A percentile compares a stretch with the other conserved stretches of the same genome.
These are phyloP conservation scores for Acanthosepion esculentum DNA, from an alignment of 2,888 invertebrate species.

Conservation along the genomic window DNA sequence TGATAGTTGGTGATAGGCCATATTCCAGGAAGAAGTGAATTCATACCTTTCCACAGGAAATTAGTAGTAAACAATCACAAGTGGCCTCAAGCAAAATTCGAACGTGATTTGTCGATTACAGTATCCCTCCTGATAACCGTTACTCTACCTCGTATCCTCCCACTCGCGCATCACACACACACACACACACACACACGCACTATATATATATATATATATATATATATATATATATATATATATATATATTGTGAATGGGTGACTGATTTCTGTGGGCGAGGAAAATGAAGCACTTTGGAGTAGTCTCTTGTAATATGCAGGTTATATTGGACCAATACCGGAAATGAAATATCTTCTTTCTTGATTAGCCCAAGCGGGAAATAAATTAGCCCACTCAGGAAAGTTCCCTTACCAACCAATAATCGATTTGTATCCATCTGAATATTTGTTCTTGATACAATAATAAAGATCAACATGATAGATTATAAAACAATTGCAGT, in stretches of 20 bases:
- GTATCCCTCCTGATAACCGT: too few relatives aligned
- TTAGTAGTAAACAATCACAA: too few relatives aligned
- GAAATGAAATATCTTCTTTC: constrained; percentile 6
- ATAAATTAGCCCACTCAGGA: background rate
- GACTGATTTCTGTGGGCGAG: background rate
- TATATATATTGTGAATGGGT: background rate
- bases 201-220: too few relatives aligned
- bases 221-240: too few relatives aligned
- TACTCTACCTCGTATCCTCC: too few relatives aligned
- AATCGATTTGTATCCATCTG: background rate
- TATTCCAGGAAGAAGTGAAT: too few relatives aligned
- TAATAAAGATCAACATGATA: background rate
- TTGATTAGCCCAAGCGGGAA: background rate
- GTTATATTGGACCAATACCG: background rate
- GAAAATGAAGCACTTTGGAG: background rate
- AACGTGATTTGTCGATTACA: too few relatives aligned
- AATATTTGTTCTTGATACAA: background rate
- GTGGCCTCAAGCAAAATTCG: too few relatives aligned
- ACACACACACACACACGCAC: too few relatives aligned
- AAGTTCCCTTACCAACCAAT: background rate
- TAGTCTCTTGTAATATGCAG: background rate
- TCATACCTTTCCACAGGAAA: too few relatives aligned
- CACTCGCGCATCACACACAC: too few relatives aligned
- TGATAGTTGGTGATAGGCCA: too few relatives aligned
- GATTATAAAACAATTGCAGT: background rate